Conservation (phyloP, 2,797 vertebrate genomes). For the Dermochelys coriacea region DNA sequence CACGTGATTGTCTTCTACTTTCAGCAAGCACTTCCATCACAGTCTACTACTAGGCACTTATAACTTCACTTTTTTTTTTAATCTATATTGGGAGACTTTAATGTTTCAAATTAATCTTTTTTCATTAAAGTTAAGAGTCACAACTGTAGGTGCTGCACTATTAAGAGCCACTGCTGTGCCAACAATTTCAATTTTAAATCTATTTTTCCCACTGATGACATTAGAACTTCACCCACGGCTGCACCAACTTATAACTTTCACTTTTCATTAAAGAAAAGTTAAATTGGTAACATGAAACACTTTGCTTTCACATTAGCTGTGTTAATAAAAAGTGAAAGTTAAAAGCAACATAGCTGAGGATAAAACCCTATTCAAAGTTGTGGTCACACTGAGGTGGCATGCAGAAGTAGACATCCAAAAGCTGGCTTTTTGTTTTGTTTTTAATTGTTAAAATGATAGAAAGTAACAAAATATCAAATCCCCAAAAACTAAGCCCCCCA, state of each 20-base stretch:
- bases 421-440: not conserved
- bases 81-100: conserved; percentile 45
- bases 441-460: conserved; percentile 25
- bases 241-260: conserved; percentile 79
- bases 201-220: conserved; percentile 75
- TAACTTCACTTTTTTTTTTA: conserved; percentile 4
- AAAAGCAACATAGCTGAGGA: conserved; percentile 71
- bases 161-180: conserved; percentile 56
- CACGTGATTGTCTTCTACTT: not conserved
- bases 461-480: conserved; percentile 34
- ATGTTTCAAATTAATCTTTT: conserved; percentile 60
- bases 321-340: conserved; percentile 81
- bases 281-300: conserved; percentile 82
- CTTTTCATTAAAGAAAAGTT: conserved; percentile 86
- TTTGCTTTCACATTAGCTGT: conserved; percentile 77
- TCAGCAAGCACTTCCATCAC: conserved; percentile 42
- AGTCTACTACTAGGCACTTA: conserved; percentile 39
- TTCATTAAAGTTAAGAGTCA: conserved; percentile 60
- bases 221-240: conserved; percentile 81
- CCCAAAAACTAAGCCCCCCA: not conserved
- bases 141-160: conserved; percentile 56
- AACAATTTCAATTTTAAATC: conserved; percentile 80
- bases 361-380: conserved; percentile 57
- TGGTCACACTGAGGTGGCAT: not conserved
- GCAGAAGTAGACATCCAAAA: conserved; percentile 5